These are phyloP conservation scores for Leucania comma DNA, from an alignment of 2,888 invertebrate species.

Conservation along the genomic window DNA sequence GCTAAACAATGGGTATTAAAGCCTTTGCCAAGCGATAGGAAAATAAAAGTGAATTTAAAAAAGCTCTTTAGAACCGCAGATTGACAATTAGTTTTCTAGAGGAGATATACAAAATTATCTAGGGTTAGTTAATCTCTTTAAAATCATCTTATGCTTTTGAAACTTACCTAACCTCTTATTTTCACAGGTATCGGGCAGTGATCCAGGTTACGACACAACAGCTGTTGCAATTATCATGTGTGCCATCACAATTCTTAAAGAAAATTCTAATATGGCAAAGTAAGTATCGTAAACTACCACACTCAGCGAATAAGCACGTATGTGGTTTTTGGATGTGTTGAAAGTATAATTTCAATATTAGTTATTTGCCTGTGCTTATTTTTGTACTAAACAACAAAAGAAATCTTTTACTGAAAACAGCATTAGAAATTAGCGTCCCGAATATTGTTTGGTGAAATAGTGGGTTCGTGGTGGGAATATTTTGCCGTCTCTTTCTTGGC, in stretches of 20 bases:
- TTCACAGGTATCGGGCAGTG: constrained; percentile 71
- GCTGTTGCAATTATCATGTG: constrained; percentile 66
- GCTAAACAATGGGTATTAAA: neutral
- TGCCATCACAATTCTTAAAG: constrained; percentile 72
- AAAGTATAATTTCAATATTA: too few relatives aligned
- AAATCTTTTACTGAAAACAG: too few relatives aligned
- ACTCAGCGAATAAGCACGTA: too few relatives aligned
- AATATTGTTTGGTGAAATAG: too few relatives aligned
- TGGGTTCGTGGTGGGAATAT: too few relatives aligned
- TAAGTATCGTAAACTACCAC: constrained; percentile 37
- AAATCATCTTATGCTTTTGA: neutral
- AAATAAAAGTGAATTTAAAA: neutral
- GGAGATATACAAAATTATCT: too few relatives aligned
- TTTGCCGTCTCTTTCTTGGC: too few relatives aligned
- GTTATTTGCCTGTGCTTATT: too few relatives aligned
- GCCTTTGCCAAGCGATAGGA: neutral
- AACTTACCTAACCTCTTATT: neutral
- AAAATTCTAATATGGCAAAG: constrained; percentile 72
- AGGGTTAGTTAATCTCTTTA: too few relatives aligned
- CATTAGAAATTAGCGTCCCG: too few relatives aligned
- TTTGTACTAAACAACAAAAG: too few relatives aligned
- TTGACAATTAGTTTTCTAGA: neutral
- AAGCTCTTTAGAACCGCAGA: neutral
- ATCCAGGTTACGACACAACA: constrained; percentile 73
- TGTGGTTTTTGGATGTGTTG: too few relatives aligned